phyloP scores from a whole-genome alignment of 2,888 invertebrate genomes.

The Pollenia angustigena region DNA sequence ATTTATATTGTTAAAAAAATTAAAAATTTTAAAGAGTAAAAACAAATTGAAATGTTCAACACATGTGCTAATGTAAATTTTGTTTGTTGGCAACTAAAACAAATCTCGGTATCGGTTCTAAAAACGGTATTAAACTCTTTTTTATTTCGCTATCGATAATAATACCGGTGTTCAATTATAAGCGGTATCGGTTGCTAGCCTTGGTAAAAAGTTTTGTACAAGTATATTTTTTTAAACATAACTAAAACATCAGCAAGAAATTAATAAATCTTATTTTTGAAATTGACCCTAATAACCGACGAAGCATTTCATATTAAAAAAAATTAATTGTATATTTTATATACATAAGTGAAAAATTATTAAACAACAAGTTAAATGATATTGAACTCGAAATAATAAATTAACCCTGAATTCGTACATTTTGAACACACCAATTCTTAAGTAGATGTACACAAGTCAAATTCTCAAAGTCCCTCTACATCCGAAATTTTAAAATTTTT shows the following conservation, averaged over 20 bases:
- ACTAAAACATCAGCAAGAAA: constrained; percentile 14
- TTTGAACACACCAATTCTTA: neutral
- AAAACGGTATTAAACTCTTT: too few species aligned
- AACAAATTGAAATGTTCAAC: too few species aligned
- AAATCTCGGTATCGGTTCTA: too few species aligned
- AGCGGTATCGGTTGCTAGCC: too few species aligned
- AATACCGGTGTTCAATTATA: too few species aligned
- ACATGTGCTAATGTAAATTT: too few species aligned
- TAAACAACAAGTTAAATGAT: constrained; percentile 42
- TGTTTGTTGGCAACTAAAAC: too few species aligned
- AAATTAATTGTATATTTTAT: neutral
- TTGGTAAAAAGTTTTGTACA: neutral
- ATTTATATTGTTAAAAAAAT: too few species aligned
- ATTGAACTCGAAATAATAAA: constrained; percentile 63
- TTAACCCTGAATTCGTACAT: constrained; percentile 39
- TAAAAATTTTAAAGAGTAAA: too few species aligned
- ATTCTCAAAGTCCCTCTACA: neutral
- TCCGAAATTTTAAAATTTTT: neutral
- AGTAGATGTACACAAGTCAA: neutral
- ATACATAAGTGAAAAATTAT: constrained; percentile 48
- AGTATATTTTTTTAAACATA: neutral
- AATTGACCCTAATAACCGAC: constrained; percentile 67
- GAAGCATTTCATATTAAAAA: constrained; percentile 67
- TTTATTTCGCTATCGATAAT: too few species aligned
- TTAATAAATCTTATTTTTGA: neutral